Percentiles rank a stretch among this genome's conserved stretches.
Conservation (phyloP, 2,797 vertebrate genomes). For the Rhodeus uyekii region DNA sequence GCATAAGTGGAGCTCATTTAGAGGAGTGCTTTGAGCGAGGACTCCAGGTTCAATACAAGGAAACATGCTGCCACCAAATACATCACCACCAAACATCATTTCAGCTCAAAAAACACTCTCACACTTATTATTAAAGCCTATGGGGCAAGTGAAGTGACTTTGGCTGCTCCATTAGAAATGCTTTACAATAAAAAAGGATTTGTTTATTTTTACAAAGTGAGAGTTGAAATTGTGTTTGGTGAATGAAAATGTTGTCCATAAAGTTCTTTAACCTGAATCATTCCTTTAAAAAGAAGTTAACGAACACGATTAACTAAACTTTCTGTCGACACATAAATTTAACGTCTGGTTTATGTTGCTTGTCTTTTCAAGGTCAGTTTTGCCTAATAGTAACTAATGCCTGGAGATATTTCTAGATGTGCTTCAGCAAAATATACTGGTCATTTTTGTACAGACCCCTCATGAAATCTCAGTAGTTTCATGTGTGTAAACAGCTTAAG, state of each 20-base stretch:
- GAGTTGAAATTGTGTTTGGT: not conserved
- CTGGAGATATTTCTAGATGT: not conserved
- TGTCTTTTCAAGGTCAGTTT: constrained; percentile 1
- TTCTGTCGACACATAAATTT: not conserved
- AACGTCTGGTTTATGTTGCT: not conserved
- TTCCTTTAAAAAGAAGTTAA: not conserved
- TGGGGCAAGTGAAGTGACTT: not conserved
- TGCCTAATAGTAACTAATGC: not conserved
- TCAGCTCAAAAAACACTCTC: not conserved
- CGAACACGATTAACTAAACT: not conserved
- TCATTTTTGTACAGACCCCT: constrained; percentile 3
- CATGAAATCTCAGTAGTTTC: not conserved
- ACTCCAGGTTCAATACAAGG: not conserved
- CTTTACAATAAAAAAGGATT: not conserved
- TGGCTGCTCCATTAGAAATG: not conserved
- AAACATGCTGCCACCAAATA: not conserved
- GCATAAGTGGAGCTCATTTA: constrained; percentile 18
- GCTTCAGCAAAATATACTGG: not conserved
- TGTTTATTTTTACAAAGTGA: not conserved
- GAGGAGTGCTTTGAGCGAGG: not conserved
- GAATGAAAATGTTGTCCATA: not conserved
- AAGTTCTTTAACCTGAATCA: not conserved
- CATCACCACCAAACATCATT: not conserved
- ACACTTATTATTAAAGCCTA: not conserved
- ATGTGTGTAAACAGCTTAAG: not conserved